Base-by-base conservation (phyloP, 2,113 vertebrate genomes). In the Herpailurus yagouaroundi region DNA sequence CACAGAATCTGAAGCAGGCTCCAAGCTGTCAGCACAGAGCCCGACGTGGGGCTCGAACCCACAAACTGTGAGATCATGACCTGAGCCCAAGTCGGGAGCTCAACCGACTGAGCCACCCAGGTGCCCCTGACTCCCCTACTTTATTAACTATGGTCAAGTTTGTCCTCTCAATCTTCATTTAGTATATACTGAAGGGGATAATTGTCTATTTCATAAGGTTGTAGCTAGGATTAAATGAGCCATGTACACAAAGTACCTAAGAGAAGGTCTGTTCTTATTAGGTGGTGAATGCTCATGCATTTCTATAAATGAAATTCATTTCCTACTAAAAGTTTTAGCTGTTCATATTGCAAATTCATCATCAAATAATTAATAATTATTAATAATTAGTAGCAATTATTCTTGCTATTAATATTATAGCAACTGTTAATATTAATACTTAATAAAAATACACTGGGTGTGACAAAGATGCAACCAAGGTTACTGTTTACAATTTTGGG, bases 251-350 rank as follows among this genome's bases (percentile, higher is more conserved):
- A 74, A 92, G 55, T 81, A 14, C 12, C n/a, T 55, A 60, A n/a
- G 6, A 83, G 38, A 82, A 23, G 13, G 16, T 55, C 41, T 55
- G 38, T 7, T 36, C 5, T 12, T 57, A 15, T 64, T 45, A 64
- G 33, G 21, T 55, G 41, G 60, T 2, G 19, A 69, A 81, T 27
- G 11, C 57, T 76, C 5, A 41, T 4, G n/a, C 4, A 23, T 33
- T 88, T 94, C 89, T 71, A 91, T n/a, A 84, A 88, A 33, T 29
- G 38, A 91, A 80, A 91, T 33, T 41, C 5, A 93, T 68, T 73
- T 60, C 31, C 16, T 41, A 79, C 16, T 77, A 71, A n/a, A 66
- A 79, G 13, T 45, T 57, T 64, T 52, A 90, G 45, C 38, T 48
- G 2, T 73, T 74, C 87, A 48, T 96, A 79, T 55, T 55, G 45